Evolutionary conservation across 2,113 vertebrate species (phyloP).

Genomic region (Eurystomus gularis): DNA sequence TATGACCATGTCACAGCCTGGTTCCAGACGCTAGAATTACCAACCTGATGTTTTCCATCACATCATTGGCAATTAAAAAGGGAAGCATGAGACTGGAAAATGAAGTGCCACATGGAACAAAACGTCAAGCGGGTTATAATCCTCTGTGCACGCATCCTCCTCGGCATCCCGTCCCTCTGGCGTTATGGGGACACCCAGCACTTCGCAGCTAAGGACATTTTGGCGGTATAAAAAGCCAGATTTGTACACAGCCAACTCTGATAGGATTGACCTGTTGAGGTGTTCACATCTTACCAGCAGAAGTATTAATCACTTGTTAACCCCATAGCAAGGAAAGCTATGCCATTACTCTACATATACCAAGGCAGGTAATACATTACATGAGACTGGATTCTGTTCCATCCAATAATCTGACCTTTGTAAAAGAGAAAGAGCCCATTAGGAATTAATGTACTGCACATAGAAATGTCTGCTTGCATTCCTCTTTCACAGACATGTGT

Average conservation of each 20-base stretch:
- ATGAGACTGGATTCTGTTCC: not conserved
- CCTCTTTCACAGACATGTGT: slow-evolving; percentile 61
- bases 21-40: not conserved
- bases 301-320: not conserved
- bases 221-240: not conserved
- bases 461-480: slow-evolving; percentile 63
- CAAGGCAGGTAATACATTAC: not conserved
- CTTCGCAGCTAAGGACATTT: not conserved
- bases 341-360: not conserved
- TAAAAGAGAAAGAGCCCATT: slow-evolving; percentile 31
- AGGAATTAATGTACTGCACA: slow-evolving; percentile 54
- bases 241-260: not conserved
- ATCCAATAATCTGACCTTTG: not conserved
- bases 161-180: not conserved
- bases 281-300: not conserved
- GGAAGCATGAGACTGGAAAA: not conserved
- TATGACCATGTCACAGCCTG: not conserved
- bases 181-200: rapidly evolving
- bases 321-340: not conserved
- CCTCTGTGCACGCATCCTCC: not conserved
- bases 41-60: not conserved
- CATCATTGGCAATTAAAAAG: not conserved
- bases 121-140: not conserved
- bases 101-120: not conserved
- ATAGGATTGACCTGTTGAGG: not conserved